A percentile compares a stretch with the other conserved stretches of the same genome.
Evolutionary conservation across 1,140 invertebrate genomes (phyloP).

Genomic region (Mylabris phalerata): DNA sequence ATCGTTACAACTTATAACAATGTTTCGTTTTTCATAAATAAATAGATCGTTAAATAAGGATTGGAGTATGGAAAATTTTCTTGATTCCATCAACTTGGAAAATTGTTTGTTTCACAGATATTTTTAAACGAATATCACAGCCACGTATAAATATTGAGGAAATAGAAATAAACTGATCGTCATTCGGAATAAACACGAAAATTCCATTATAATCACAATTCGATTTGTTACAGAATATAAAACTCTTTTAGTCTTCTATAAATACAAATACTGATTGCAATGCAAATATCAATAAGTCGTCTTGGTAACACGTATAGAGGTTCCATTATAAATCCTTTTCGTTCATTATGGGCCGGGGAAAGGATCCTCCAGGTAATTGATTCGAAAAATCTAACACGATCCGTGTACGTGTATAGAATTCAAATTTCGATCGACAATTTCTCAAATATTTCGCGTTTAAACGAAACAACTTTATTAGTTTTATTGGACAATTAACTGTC

Average conservation of each 20-base stretch:
- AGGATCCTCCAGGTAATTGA: slow-evolving; percentile 3
- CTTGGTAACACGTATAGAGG: slow-evolving; percentile 6
- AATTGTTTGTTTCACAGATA: too few species aligned
- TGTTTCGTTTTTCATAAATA: too few species aligned
- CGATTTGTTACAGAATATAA: slow-evolving; percentile 10
- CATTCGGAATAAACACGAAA: slow-evolving; percentile 18
- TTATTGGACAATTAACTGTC: too few species aligned
- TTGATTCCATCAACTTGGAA: too few species aligned
- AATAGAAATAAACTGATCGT: slow-evolving; percentile 12
- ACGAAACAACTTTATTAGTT: too few species aligned
- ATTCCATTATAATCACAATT: slow-evolving; percentile 19
- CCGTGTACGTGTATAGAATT: neutral
- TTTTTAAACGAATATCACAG: too few species aligned
- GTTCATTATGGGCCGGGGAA: slow-evolving; percentile 1
- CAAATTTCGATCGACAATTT: neutral
- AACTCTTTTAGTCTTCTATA: too few species aligned
- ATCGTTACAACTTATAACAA: too few species aligned
- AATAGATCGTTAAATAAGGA: too few species aligned
- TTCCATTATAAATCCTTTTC: slow-evolving; percentile 11
- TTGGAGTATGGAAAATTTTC: too few species aligned
- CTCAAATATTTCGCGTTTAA: too few species aligned
- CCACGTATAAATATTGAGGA: slow-evolving; percentile 6
- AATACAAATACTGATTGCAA: neutral
- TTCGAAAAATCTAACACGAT: neutral
- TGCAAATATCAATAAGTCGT: slow-evolving; percentile 11